Base-by-base conservation (phyloP, 2,797 vertebrate species). In the Helostoma temminkii region DNA sequence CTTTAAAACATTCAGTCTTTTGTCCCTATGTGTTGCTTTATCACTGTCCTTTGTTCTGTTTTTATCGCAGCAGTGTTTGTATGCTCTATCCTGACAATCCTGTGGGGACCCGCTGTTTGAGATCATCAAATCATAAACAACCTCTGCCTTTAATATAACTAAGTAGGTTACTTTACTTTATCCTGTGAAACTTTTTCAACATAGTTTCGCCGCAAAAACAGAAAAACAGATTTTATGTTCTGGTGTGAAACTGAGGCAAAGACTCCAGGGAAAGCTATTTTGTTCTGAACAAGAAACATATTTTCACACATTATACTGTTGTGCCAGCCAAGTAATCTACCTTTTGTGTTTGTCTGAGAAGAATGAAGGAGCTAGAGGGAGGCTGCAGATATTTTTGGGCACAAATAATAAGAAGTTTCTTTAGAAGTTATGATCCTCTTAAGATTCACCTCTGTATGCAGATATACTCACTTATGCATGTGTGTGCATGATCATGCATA, bases 221-320 rank as follows among this genome's bases (percentile, higher is more conserved):
- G 36, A 19, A 52, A 63, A 36, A 57, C 8, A 56, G 34, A 39
- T 56, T 45, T 66, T 19, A 7, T 56, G 28, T 47, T 65, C 22
- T 55, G 58, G 43, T 59, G 58, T 68, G 34, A 57, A 48, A 62
- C 54, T 42, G 18, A 66, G 52, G 60, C 19, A 41, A 57, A 15
- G 28, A 45, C 58, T 14, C 54, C 21, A 14, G 56, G 50, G 74
- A 65, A 6, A 11, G 10, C 8, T 9, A 22, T 47, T 54, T n/a
- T 39, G 30, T 53, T 63, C 19, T 39, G 26, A 45, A 0, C 0
- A 8, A 4, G 14, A 66, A 71, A 64, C n/a, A n/a, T 7, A 21
- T 21, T 28, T 14, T 64, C 24, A 32, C 16, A 50, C 14, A 46
- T 10, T 25, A 10, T 5, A 19, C 24, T 14, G 4, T 1, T 32